These are phyloP conservation scores for Stenotaenia linearis DNA, from an alignment of 2,888 invertebrate species.

Conservation along the genomic window DNA sequence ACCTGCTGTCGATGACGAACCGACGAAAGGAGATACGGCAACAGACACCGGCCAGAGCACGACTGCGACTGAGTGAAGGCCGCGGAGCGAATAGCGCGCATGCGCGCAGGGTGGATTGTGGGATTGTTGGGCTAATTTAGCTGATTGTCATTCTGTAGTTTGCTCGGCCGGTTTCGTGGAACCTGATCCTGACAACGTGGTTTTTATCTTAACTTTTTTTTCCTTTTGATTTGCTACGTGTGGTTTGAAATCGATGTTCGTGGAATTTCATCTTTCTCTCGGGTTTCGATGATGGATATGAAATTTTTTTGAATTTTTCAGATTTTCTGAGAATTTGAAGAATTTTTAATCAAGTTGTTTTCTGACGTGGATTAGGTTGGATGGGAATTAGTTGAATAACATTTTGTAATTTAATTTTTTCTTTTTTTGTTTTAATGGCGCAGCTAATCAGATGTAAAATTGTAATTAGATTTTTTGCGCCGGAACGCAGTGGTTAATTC, in stretches of 20 bases:
- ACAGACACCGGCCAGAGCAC: not conserved
- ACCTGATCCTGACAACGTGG: not conserved
- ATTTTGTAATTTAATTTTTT: too few relatives aligned
- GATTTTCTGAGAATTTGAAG: not conserved
- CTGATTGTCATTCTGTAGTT: not conserved
- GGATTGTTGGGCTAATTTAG: slow-evolving; percentile 4
- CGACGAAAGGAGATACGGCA: not conserved
- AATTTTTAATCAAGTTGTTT: not conserved
- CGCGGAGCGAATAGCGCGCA: not conserved
- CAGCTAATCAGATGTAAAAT: too few relatives aligned
- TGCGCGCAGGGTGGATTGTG: not conserved
- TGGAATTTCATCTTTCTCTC: not conserved
- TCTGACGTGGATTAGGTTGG: not conserved
- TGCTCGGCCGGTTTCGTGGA: not conserved
- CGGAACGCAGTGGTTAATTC: too few relatives aligned
- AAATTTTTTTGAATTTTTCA: not conserved
- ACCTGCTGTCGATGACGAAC: not conserved
- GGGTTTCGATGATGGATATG: not conserved
- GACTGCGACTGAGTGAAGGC: not conserved
- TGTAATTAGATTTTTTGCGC: too few relatives aligned
- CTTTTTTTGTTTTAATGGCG: too few relatives aligned
- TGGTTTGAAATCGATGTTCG: not conserved
- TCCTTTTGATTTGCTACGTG: not conserved
- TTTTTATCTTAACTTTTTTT: not conserved
- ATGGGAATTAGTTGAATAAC: not conserved